Conservation (phyloP, 2,113 vertebrate genomes). For the human region GRCh38 chr1:46438001-46438500, state of each 20-base stretch:
- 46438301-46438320: slow-evolving; percentile 64
- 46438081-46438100: background rate
- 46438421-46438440: background rate
- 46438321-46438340: slow-evolving; percentile 77
- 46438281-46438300: background rate
- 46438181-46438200: background rate
- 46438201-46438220: background rate
- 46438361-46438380: slow-evolving; percentile 33
- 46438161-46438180: background rate
- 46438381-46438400: background rate
- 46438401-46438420: background rate
- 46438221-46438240: background rate
- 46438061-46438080: background rate
- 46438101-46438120: background rate
- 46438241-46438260: slow-evolving; percentile 63
- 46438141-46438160: background rate
- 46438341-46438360: slow-evolving; percentile 83
- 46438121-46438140: background rate
- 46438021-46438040: background rate
- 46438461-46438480: background rate
- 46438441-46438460: background rate
- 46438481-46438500: background rate
- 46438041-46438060: background rate
- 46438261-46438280: slow-evolving; percentile 83
- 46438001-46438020: background rate